Base-by-base conservation (phyloP, 2,888 invertebrate genomes). In the Xestobium rufovillosum region DNA sequence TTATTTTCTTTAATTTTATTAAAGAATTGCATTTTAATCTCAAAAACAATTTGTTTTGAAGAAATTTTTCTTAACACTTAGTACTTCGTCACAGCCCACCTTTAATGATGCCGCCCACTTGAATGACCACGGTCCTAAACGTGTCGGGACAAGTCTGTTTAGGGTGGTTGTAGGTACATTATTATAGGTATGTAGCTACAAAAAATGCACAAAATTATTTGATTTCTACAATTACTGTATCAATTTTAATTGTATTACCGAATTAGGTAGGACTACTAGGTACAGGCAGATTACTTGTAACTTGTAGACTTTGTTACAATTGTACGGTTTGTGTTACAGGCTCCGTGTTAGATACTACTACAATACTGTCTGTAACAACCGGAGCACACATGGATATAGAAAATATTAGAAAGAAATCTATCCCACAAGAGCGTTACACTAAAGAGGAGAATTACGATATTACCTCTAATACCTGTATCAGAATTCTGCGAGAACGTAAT, bases 1-100 rank as follows among this genome's bases (percentile, higher is more conserved):
- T 42, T 35, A 39, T 42, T 39, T 31, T 42, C 39, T 34, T 29
- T 33, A 39, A 38, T 31, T 35, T 42, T 39, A 11, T 14, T 30
- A 31, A 39, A 35, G 15, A 35, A 42, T 33, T 42, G 34, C 38
- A 42, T 42, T 29, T 40, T 35, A 28, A 32, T 23, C 17, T 31
- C 39, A 28, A 41, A 39, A 10, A 37, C 25, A 17, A 37, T 32
- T 35, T 38, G 17, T 16, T 16, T 36, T 36, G 34, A 14, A 4
- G 35, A 36, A 17, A 35, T 13, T 34, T 28, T 33, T n/a, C 32
- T 19, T 10, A 19, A 10, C 14, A 19, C 14, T n/a, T n/a, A 32
- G 17, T 32, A 32, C 23, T 19, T 19, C 23, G n/a, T 19, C 23
- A 32, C 32, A 9, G n/a, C 23, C 9, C 34, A n/a, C 10, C 13